These are phyloP conservation scores for Camponotus pennsylvanicus DNA, from an alignment of 1,140 invertebrate genomes.

Conservation along the genomic window DNA sequence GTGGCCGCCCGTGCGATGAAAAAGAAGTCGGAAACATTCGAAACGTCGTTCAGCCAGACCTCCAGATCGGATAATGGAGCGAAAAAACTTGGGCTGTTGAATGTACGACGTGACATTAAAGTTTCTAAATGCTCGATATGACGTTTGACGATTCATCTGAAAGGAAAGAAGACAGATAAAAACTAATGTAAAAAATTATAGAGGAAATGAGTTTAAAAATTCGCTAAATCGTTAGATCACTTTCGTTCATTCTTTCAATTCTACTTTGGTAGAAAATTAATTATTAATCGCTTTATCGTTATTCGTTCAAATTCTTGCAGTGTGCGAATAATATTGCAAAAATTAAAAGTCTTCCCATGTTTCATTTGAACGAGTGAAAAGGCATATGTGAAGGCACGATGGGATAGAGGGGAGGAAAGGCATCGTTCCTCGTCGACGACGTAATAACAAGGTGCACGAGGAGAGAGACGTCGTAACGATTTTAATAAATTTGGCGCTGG, in stretches of 20 bases:
- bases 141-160: slow-evolving; percentile 5
- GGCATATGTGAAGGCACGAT: not conserved
- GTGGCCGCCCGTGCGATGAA: slow-evolving; percentile 18
- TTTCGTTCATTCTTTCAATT: not conserved
- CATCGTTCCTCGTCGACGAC: slow-evolving; percentile 25
- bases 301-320: slow-evolving; percentile 1
- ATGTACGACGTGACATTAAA: slow-evolving; percentile 38
- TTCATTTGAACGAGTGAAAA: not conserved
- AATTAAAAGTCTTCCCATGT: not conserved
- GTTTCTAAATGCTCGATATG: slow-evolving; percentile 9
- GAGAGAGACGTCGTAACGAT: slow-evolving; percentile 60
- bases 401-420: not conserved
- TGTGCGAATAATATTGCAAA: not conserved
- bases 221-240: not conserved
- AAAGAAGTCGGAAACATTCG: slow-evolving; percentile 51
- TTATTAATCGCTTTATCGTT: not conserved
- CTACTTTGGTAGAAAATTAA: not conserved
- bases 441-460: slow-evolving; percentile 57
- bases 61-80: slow-evolving; percentile 39
- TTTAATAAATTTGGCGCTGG: slow-evolving; percentile 79
- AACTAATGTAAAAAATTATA: slow-evolving; percentile 23
- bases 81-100: slow-evolving; percentile 35
- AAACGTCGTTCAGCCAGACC: slow-evolving; percentile 24
- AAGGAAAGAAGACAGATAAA: not conserved
- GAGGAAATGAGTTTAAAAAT: not conserved